Conservation (phyloP, 2,797 vertebrate species). For the Oophaga sylvatica region DNA sequence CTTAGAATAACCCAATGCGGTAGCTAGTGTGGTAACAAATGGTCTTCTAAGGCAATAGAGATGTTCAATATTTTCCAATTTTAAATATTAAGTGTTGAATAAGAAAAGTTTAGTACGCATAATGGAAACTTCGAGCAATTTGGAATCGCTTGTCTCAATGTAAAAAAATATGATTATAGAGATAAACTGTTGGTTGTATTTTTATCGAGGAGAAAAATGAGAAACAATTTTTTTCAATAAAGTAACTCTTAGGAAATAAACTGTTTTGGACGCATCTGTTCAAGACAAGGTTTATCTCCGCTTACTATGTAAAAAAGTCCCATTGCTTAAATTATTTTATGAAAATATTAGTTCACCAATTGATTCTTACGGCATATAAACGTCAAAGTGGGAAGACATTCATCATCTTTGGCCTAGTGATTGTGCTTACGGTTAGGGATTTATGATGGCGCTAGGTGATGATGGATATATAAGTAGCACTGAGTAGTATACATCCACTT, state of each 20-base stretch:
- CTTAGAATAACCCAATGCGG: background rate
- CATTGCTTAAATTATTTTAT: background rate
- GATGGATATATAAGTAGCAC: too few relatives aligned
- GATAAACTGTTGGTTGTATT: background rate
- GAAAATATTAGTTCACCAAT: background rate
- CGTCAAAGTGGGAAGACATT: too few relatives aligned
- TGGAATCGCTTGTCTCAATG: background rate
- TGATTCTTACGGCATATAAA: background rate
- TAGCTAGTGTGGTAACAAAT: constrained; percentile 15
- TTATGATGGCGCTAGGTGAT: too few relatives aligned
- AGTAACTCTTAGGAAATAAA: background rate
- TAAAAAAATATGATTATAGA: background rate
- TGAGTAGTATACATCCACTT: too few relatives aligned
- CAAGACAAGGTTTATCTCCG: background rate
- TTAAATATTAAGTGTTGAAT: background rate
- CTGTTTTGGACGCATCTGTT: background rate
- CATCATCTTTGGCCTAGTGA: too few relatives aligned
- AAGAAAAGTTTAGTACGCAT: background rate
- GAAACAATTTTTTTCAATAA: background rate
- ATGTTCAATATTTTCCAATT: background rate
- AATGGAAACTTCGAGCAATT: background rate
- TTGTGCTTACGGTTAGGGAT: too few relatives aligned
- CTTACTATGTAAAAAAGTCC: background rate
- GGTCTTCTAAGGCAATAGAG: background rate
- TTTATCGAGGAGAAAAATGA: background rate